Evolutionary conservation across 2,888 invertebrate genomes (phyloP).

Genomic region (Acheta domesticus): DNA sequence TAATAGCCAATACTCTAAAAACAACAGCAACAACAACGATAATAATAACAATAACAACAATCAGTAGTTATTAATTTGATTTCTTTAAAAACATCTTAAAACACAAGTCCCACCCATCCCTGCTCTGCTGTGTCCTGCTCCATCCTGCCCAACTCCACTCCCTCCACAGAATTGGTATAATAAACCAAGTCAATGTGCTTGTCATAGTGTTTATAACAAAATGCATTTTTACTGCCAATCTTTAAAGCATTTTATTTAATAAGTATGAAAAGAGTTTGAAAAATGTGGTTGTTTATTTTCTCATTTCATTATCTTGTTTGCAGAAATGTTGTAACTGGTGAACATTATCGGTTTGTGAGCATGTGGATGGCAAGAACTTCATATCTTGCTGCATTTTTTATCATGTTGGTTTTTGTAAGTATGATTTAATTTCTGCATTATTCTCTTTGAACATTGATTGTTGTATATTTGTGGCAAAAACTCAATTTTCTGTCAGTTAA

Average conservation of each 20-base stretch:
- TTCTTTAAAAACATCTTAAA: too few relatives aligned
- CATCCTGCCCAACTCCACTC: too few relatives aligned
- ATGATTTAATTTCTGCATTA: constrained; percentile 38
- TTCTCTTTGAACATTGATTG: background rate
- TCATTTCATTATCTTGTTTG: constrained; percentile 40
- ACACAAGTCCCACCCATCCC: too few relatives aligned
- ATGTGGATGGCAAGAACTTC: constrained; percentile 95
- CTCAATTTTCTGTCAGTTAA: background rate
- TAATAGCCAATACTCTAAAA: background rate
- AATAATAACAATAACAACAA: background rate
- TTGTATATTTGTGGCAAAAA: background rate
- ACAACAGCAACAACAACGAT: background rate
- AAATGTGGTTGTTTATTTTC: too few relatives aligned
- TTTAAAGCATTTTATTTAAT: too few relatives aligned
- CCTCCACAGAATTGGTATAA: too few relatives aligned
- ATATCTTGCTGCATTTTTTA: constrained; percentile 92
- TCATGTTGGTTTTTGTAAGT: constrained; percentile 99
- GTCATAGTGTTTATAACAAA: too few relatives aligned
- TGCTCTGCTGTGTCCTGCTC: too few relatives aligned
- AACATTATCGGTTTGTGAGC: constrained; percentile 96
- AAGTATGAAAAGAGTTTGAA: too few relatives aligned
- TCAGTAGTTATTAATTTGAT: too few relatives aligned
- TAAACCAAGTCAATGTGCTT: too few relatives aligned
- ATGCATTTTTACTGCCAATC: too few relatives aligned
- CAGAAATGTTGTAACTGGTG: constrained; percentile 96